Base-by-base conservation (phyloP, 2,888 invertebrate species). In the Lepas anatifera region DNA sequence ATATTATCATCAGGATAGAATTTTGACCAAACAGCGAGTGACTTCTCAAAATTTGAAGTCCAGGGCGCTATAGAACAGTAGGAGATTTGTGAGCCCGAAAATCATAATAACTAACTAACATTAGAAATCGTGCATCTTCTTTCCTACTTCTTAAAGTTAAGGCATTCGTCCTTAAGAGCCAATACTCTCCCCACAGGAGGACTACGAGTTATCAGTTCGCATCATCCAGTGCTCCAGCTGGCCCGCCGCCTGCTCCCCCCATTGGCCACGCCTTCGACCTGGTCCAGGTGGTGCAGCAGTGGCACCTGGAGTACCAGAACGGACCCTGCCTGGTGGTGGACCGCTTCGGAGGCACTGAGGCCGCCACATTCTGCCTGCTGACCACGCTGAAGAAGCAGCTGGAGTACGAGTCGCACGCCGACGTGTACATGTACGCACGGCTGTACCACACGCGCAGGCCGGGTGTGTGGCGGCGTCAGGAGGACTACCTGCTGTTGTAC, bases 251-350 rank as follows among this genome's bases (percentile, higher is more conserved):
- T 90, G 81, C 85, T 75, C 77, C n/a, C 25, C 80, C 82, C 6
- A 75, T 83, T 29, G 79, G 78, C 70, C 78, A 89, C 78, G 88
- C 92, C 74, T 92, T 91, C 78, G 89, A 90, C 78, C 84, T 94
- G 76, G 86, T 93, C 41, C 89, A 88, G 77, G 87, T 88, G 73
- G 90, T 95, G 8, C 90, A 92, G 74, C 89, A 90, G 50, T 87
- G 89, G 78, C 89, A 90, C 80, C 85, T 88, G 80, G 91, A 92
- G 79, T 90, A 90, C 79, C 90, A 93, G 80, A 92, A 92, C 80
- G 95, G 95, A 69, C 95, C 96, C 37, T 88, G 94, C 74, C 88
- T 94, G 75, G 91, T 96, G 75, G 88, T 95, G 76, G 96, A 96
- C 82, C 95, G 95, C 81, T 90, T 86, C 82, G 96, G 96, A 69